phyloP scores from a whole-genome alignment of 2,113 vertebrate genomes.

The Oreochromis niloticus region DNA sequence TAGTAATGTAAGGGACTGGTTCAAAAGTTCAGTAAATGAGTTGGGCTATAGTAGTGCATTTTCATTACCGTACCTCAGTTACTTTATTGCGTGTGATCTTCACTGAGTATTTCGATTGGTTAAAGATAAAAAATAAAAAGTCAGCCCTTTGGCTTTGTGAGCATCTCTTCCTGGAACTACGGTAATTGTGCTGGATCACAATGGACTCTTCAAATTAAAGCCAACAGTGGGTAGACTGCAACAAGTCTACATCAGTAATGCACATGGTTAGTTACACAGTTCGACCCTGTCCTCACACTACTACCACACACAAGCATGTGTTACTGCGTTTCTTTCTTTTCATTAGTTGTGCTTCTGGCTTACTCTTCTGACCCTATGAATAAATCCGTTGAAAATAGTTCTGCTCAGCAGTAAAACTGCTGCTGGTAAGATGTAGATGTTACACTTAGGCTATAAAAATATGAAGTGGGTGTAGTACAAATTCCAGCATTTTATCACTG shows the following conservation, averaged over 20 bases:
- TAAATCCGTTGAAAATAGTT: not conserved
- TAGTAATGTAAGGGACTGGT: not conserved
- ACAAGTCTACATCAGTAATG: not conserved
- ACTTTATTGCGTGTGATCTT: not conserved
- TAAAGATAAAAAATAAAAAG: not conserved
- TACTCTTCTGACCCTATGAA: not conserved
- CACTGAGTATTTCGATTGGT: not conserved
- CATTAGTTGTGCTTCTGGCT: not conserved
- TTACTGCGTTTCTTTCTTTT: not conserved
- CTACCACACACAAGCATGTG: not conserved
- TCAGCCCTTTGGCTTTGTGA: not conserved
- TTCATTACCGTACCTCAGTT: not conserved
- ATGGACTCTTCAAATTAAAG: not conserved
- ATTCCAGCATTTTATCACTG: not conserved
- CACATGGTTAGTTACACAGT: not conserved
- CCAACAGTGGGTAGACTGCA: not conserved
- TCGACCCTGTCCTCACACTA: not conserved
- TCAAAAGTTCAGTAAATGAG: not conserved
- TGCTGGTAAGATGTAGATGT: accelerated
- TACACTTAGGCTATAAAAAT: not conserved
- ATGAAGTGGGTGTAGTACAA: not conserved
- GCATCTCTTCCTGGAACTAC: not conserved
- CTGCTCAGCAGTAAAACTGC: not conserved
- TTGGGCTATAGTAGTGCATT: not conserved
- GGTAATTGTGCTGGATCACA: not conserved